Evolutionary conservation across 1,140 invertebrate species (phyloP).

Genomic region (Eupristina koningsbergeri): DNA sequence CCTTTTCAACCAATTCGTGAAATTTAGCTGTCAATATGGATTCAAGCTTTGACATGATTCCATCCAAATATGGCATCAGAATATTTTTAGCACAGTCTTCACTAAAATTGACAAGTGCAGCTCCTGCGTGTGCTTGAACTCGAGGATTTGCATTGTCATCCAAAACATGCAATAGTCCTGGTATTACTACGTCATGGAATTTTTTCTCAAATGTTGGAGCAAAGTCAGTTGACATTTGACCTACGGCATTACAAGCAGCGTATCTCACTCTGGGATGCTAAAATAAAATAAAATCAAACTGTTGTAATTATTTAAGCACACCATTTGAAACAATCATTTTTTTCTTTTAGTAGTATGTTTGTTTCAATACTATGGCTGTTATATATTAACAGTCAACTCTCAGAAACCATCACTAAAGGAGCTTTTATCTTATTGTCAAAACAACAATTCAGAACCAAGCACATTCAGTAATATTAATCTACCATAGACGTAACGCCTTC

Average conservation of each 20-base stretch:
- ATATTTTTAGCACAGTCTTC: constrained; percentile 98
- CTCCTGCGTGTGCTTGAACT: constrained; percentile 93
- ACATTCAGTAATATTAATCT: constrained; percentile 58
- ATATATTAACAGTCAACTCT: constrained; percentile 58
- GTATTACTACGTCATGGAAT: constrained; percentile 95
- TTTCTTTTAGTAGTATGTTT: constrained; percentile 49
- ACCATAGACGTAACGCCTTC: constrained; percentile 63
- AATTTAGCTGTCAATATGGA: constrained; percentile 93
- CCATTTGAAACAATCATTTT: neutral
- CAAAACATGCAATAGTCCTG: constrained; percentile 90
- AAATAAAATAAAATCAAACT: constrained; percentile 55
- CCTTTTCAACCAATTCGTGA: constrained; percentile 92
- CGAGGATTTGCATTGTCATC: constrained; percentile 93
- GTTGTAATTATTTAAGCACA: neutral
- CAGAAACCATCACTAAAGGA: constrained; percentile 59
- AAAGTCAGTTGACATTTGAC: constrained; percentile 99
- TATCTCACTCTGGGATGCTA: constrained; percentile 94
- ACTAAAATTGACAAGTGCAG: constrained; percentile 98
- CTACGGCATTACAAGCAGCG: constrained; percentile 98
- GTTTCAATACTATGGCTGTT: constrained; percentile 64
- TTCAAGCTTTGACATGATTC: constrained; percentile 93
- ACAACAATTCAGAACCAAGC: constrained; percentile 58
- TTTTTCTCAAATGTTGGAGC: constrained; percentile 97
- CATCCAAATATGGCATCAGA: constrained; percentile 90
- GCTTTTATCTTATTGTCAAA: constrained; percentile 58